Evolutionary conservation across 2,113 vertebrate genomes (phyloP).

Genomic region (Ellobius talpinus): DNA sequence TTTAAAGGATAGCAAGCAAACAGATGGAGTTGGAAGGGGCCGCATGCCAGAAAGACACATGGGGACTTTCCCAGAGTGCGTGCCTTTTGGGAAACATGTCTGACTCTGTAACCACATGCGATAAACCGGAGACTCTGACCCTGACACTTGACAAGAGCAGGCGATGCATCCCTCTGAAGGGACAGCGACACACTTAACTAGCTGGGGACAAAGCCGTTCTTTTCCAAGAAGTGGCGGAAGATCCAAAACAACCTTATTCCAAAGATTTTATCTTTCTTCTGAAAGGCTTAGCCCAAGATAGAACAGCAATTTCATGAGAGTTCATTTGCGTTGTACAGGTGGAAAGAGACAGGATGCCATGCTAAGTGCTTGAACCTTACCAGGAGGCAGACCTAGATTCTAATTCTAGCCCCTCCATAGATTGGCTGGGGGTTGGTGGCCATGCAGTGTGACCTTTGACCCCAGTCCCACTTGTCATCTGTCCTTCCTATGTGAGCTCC

Average conservation of each 20-base stretch:
- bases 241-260: neutral
- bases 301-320: slow-evolving; percentile 51
- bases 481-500: neutral
- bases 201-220: neutral
- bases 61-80: neutral
- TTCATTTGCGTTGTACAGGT: slow-evolving; percentile 50
- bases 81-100: slow-evolving; percentile 29
- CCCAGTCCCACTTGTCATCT: too few species aligned
- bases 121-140: neutral
- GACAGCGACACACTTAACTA: neutral
- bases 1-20: slow-evolving; percentile 34
- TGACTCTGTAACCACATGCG: neutral
- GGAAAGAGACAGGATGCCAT: slow-evolving; percentile 9
- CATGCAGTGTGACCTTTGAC: neutral
- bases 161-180: neutral
- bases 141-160: neutral
- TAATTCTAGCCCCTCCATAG: neutral
- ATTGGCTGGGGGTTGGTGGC: neutral
- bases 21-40: neutral
- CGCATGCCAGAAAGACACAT: neutral
- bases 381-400: neutral
- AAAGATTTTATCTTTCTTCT: slow-evolving; percentile 21
- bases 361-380: neutral
- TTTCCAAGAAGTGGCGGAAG: slow-evolving; percentile 26
- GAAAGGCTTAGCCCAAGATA: slow-evolving; percentile 23